These are phyloP conservation scores for Tetragonisca angustula DNA, from an alignment of 2,888 invertebrate genomes.

Conservation along the genomic window DNA sequence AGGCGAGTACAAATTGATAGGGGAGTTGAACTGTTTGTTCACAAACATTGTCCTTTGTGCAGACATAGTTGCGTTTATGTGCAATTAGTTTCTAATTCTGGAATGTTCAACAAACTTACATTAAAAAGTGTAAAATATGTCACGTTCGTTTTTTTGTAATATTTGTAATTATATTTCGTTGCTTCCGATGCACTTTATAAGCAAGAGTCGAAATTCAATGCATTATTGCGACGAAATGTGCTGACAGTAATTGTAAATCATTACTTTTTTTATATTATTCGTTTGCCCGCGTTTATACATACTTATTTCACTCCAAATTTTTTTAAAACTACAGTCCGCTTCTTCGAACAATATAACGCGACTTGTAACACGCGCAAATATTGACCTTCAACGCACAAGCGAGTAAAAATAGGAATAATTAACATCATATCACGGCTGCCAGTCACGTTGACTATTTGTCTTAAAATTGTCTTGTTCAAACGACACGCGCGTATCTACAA, in stretches of 20 bases:
- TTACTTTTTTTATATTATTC: not conserved
- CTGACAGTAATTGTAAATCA: not conserved
- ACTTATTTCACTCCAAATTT: not conserved
- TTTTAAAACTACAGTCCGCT: not conserved
- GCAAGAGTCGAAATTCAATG: not conserved
- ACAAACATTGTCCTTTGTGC: slow-evolving; percentile 89
- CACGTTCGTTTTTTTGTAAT: not conserved
- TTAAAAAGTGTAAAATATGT: not conserved
- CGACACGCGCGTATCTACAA: not conserved
- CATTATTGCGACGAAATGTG: not conserved
- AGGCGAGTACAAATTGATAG: slow-evolving; percentile 93
- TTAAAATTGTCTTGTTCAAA: not conserved
- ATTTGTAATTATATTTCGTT: not conserved
- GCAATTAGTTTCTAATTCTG: slow-evolving; percentile 41
- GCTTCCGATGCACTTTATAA: not conserved
- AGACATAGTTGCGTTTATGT: slow-evolving; percentile 86
- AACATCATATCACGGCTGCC: not conserved
- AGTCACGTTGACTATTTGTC: not conserved
- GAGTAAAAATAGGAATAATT: slow-evolving; percentile 6
- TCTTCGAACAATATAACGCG: not conserved
- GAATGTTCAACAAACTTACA: slow-evolving; percentile 27
- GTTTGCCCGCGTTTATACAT: not conserved
- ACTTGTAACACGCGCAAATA: not conserved
- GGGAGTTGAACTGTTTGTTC: slow-evolving; percentile 96
- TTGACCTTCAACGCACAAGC: not conserved